Evolutionary conservation across 2,888 invertebrate species (phyloP).

Genomic region (Ditula angustiorana): DNA sequence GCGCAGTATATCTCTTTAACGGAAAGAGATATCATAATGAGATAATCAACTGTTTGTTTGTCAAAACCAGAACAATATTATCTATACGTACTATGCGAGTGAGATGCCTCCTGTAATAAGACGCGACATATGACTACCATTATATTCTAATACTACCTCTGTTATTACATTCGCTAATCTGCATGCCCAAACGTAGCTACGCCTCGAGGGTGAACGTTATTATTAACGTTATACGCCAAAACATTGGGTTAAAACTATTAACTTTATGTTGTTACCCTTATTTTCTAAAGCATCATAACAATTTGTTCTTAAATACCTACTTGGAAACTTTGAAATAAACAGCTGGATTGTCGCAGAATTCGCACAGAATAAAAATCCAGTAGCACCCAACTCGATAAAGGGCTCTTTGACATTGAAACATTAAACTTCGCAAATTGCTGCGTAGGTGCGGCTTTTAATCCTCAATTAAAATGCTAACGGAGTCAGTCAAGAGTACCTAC

Average conservation of each 20-base stretch:
- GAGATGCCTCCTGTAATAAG: too few species aligned
- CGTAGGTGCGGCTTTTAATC: conserved; percentile 12
- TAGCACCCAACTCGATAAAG: neutral
- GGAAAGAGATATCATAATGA: neutral
- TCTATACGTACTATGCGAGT: too few species aligned
- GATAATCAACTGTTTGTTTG: neutral
- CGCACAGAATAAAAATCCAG: neutral
- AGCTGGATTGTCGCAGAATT: neutral
- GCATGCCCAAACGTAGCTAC: neutral
- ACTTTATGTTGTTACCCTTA: neutral
- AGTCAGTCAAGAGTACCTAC: neutral
- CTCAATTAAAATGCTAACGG: conserved; percentile 2
- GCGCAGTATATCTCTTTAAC: neutral
- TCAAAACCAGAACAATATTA: neutral
- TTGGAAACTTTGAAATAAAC: neutral
- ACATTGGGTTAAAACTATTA: neutral
- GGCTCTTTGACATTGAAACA: neutral
- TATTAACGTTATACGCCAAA: neutral
- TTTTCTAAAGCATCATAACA: neutral
- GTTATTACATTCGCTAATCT: conserved; percentile 6
- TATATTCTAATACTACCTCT: neutral
- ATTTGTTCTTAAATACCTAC: neutral
- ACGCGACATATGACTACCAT: neutral
- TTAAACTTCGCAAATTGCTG: conserved; percentile 7
- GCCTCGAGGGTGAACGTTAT: neutral